Conservation (phyloP, 2,797 vertebrate genomes). For the Argya squamiceps region DNA sequence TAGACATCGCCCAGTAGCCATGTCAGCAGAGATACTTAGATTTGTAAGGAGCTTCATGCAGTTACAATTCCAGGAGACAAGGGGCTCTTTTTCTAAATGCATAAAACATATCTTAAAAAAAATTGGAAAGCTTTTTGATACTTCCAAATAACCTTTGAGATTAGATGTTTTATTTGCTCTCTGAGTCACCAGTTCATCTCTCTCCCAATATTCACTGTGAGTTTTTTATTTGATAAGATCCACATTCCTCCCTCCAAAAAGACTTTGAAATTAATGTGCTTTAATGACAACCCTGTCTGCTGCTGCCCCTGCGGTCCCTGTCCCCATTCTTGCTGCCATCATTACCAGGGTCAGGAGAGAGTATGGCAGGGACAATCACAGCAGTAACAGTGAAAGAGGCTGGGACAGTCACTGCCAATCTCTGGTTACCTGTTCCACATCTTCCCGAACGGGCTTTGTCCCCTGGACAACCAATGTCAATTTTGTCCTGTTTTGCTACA, state of each 20-base stretch:
- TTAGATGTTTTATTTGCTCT: not conserved
- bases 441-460: not conserved
- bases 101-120: not conserved
- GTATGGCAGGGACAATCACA: not conserved
- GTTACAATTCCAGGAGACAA: not conserved
- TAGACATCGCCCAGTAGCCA: not conserved
- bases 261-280: not conserved
- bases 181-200: not conserved
- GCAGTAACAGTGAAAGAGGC: not conserved
- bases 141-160: not conserved
- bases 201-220: not conserved
- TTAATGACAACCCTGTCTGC: not conserved
- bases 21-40: not conserved
- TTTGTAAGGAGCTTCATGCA: not conserved
- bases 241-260: not conserved
- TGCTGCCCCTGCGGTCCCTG: not conserved
- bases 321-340: not conserved
- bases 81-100: not conserved
- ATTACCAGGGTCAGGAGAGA: not conserved
- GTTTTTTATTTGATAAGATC: not conserved
- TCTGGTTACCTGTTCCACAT: not conserved
- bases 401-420: not conserved
- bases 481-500: not conserved
- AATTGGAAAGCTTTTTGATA: not conserved
- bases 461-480: not conserved